phyloP scores from a whole-genome alignment of 1,140 invertebrate species.

The Sitophilus oryzae region DNA sequence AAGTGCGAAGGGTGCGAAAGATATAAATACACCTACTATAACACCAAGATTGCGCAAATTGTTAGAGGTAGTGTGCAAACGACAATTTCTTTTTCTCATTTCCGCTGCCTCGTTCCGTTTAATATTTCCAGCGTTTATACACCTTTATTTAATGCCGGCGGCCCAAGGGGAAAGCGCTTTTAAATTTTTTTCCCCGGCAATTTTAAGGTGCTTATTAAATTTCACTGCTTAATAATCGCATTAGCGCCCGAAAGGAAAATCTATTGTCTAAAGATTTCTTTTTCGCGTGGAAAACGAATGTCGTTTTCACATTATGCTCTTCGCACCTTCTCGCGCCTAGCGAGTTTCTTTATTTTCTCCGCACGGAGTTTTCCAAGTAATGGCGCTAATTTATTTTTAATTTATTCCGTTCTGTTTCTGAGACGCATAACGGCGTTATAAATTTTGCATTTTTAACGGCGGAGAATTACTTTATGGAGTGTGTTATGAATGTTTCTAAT shows the following conservation, averaged over 20 bases:
- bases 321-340: constrained; percentile 16
- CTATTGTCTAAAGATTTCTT: constrained; percentile 31
- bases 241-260: constrained; percentile 31
- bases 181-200: constrained; percentile 31
- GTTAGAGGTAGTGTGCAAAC: constrained; percentile 32
- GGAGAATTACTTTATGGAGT: no score
- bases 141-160: constrained; percentile 40
- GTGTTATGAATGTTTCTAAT: no score
- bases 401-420: constrained; percentile 13
- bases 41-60: constrained; percentile 40
- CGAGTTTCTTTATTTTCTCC: constrained; percentile 17
- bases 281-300: constrained; percentile 15
- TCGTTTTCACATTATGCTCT: constrained; percentile 6
- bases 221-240: constrained; percentile 38
- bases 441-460: no score
- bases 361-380: constrained; percentile 14
- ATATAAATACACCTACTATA: constrained; percentile 41
- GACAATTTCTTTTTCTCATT: constrained; percentile 32
- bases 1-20: constrained; percentile 22
- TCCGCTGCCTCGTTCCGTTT: constrained; percentile 25
- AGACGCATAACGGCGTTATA: background rate
- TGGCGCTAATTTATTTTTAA: constrained; percentile 21
- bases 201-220: constrained; percentile 41
- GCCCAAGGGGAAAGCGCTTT: constrained; percentile 30
- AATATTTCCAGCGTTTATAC: constrained; percentile 38